phyloP scores from a whole-genome alignment of 2,113 vertebrate genomes.

The Oryzias woworae region DNA sequence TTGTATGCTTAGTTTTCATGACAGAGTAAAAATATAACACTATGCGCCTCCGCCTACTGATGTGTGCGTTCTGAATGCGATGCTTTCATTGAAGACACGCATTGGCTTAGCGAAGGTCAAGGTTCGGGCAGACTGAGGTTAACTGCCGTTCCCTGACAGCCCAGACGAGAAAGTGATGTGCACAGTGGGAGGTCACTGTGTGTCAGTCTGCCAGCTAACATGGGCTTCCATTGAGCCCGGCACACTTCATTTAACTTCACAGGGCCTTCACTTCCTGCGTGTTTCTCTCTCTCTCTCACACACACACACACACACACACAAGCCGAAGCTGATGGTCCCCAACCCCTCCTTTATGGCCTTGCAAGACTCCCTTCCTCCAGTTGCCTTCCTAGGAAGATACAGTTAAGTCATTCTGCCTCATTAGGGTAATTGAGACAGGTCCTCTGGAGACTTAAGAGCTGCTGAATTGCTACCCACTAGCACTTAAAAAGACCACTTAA shows the following conservation, averaged over 20 bases:
- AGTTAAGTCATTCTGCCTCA: slow-evolving; percentile 62
- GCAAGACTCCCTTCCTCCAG: slow-evolving; percentile 39
- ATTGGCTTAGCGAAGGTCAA: slow-evolving; percentile 56
- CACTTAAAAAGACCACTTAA: slow-evolving; percentile 69
- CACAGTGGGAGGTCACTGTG: slow-evolving; percentile 51
- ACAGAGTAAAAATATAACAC: not conserved
- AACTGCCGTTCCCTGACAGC: slow-evolving; percentile 57
- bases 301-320: not conserved
- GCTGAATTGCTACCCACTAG: slow-evolving; percentile 64
- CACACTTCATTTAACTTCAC: slow-evolving; percentile 71
- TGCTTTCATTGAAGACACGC: slow-evolving; percentile 48
- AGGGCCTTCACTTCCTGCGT: slow-evolving; percentile 35
- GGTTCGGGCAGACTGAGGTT: slow-evolving; percentile 62
- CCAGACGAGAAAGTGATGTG: slow-evolving; percentile 64
- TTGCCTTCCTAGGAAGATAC: slow-evolving; percentile 43
- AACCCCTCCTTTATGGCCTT: slow-evolving; percentile 32
- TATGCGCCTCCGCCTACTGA: slow-evolving; percentile 8
- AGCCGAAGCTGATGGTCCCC: slow-evolving; percentile 4
- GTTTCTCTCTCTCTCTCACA: not conserved
- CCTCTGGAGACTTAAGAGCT: slow-evolving; percentile 69
- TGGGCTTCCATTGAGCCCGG: slow-evolving; percentile 56
- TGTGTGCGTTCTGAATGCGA: slow-evolving; percentile 18
- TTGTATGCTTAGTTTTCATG: slow-evolving; percentile 14
- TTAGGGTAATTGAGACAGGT: slow-evolving; percentile 76
- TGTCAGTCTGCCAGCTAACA: slow-evolving; percentile 63